Evolutionary conservation across 2,797 vertebrate genomes (phyloP).

Genomic region (Percopsis omiscomaycus): DNA sequence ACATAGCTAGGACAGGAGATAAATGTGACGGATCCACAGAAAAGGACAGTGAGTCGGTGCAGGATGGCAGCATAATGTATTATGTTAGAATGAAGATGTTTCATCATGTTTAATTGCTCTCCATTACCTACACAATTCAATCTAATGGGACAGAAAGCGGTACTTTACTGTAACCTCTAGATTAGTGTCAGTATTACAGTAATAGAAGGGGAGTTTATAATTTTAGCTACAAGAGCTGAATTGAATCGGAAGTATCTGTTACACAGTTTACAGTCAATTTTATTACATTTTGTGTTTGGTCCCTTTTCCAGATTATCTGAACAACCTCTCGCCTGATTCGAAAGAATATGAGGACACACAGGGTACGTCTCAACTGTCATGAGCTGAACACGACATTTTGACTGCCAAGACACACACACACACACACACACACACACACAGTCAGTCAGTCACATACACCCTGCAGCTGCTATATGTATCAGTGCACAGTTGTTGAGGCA

Average conservation of each 20-base stretch:
- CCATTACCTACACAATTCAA: no score
- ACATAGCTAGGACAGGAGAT: no score
- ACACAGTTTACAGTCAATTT: neutral
- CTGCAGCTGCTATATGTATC: slow-evolving; percentile 41
- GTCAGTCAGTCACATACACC: neutral
- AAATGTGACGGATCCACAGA: no score
- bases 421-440: slow-evolving; percentile 3
- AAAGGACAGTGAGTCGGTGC: no score
- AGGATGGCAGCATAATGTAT: no score
- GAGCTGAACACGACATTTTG: neutral
- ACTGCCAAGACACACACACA: neutral
- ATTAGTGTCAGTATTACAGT: no score
- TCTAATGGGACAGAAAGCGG: no score
- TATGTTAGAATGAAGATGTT: no score
- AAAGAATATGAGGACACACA: slow-evolving; percentile 93
- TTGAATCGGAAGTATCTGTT: neutral
- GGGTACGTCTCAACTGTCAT: slow-evolving; percentile 75
- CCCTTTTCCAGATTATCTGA: slow-evolving; percentile 88
- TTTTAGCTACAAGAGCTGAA: neutral
- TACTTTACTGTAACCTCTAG: no score
- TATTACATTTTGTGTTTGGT: slow-evolving; percentile 10
- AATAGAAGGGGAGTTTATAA: neutral
- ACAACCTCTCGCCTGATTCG: slow-evolving; percentile 95
- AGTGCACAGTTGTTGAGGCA: slow-evolving; percentile 17
- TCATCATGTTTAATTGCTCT: no score